A percentile compares a stretch with the other conserved stretches of the same genome.
phyloP scores from a whole-genome alignment of 2,113 vertebrate species.

The Meriones unguiculatus region DNA sequence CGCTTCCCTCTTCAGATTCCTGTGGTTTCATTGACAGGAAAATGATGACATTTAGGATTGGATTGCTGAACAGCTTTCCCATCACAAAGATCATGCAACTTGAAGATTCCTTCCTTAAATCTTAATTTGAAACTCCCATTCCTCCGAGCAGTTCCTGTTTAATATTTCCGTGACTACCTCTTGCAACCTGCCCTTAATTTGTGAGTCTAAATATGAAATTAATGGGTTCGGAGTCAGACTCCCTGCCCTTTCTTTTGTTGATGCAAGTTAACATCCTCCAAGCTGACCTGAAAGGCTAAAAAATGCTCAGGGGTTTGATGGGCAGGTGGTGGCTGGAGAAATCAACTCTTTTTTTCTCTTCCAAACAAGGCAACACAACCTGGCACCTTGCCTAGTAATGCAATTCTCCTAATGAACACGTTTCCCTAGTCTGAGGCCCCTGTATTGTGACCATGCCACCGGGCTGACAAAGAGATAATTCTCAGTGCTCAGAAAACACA shows the following conservation, averaged over 20 bases:
- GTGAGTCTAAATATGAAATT: slow-evolving; percentile 54
- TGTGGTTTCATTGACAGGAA: background rate
- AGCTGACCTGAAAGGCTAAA: slow-evolving; percentile 56
- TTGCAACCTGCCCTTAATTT: slow-evolving; percentile 42
- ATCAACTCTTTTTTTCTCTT: slow-evolving; percentile 45
- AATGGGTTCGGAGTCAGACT: slow-evolving; percentile 55
- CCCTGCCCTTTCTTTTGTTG: slow-evolving; percentile 56
- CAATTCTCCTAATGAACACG: slow-evolving; percentile 72
- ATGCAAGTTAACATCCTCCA: slow-evolving; percentile 59
- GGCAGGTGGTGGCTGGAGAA: slow-evolving; percentile 59
- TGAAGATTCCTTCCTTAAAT: slow-evolving; percentile 23
- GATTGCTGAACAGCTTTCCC: background rate
- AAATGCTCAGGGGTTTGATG: slow-evolving; percentile 55
- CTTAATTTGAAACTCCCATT: background rate
- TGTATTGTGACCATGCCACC: slow-evolving; percentile 69
- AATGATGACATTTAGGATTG: background rate
- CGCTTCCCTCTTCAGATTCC: background rate
- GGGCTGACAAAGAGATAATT: slow-evolving; percentile 79
- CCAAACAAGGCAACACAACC: slow-evolving; percentile 48
- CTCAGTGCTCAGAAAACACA: slow-evolving; percentile 29
- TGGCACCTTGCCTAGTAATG: slow-evolving; percentile 75
- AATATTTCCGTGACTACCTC: slow-evolving; percentile 5
- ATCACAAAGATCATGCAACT: background rate
- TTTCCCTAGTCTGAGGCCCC: slow-evolving; percentile 57
- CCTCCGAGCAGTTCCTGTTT: background rate